Conservation (phyloP, 2,113 vertebrate genomes). For the Lutjanus erythropterus region DNA sequence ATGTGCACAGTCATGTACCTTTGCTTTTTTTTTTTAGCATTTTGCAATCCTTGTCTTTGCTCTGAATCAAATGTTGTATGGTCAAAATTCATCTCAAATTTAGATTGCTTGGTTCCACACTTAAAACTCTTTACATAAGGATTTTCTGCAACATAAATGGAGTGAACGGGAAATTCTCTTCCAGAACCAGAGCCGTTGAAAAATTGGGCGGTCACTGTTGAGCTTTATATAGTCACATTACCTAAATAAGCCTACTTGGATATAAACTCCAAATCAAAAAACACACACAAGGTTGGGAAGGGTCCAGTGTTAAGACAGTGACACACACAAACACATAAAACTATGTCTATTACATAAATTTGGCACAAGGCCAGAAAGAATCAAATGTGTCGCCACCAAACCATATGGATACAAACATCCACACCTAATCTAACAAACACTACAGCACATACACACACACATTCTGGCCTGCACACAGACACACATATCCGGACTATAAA, state of each 20-base stretch:
- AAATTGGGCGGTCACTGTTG: no score
- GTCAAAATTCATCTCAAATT: no score
- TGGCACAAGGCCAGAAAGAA: conserved; percentile 62
- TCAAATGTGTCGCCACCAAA: conserved; percentile 67
- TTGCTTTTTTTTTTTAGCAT: no score
- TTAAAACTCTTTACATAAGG: no score
- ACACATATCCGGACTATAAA: conserved; percentile 63
- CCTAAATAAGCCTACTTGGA: conserved; percentile 16
- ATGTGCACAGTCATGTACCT: no score
- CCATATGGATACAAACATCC: conserved; percentile 78
- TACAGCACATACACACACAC: conserved; percentile 9
- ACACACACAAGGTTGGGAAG: conserved; percentile 10
- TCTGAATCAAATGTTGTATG: no score
- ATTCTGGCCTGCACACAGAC: conserved; percentile 36
- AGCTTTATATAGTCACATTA: conserved; percentile 32
- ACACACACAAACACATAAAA: conserved; percentile 9
- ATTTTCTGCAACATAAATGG: no score
- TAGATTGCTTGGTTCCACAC: no score
- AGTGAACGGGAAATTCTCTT: no score
- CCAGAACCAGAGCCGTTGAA: no score
- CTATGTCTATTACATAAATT: conserved; percentile 29
- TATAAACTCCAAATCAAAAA: conserved; percentile 7
- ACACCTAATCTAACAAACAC: conserved; percentile 66
- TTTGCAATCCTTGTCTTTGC: no score
- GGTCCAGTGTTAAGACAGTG: conserved; percentile 30